Evolutionary conservation across 2,797 vertebrate genomes (phyloP), one percentile per base, ranked within the genome.

Genomic region (Scyliorhinus canicula): DNA sequence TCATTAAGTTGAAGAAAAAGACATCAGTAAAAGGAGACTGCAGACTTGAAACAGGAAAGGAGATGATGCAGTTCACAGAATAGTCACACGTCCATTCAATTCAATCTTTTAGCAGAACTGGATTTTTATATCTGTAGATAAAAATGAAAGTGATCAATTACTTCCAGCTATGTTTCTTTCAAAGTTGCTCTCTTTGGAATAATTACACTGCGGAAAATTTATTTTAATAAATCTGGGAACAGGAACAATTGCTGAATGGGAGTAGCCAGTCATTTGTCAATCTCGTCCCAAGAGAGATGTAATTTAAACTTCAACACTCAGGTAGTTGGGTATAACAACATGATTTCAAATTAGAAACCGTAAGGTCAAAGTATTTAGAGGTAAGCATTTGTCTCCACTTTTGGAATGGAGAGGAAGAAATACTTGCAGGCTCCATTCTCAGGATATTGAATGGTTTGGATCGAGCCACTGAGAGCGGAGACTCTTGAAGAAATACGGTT

Each of bases 71-170:
- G 44, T 95, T 93, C 82, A 88, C 95, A 95, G 28, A 60, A n/a
- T 14, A 90, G 11, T 90, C 52, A 57, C 16, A 90, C n/a, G 86
- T 90, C 95, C 91, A 96, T 63, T 94, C 88, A 74, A 95, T 85
- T 88, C 93, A 95, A 60, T 91, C 91, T 63, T 95, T 91, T 11
- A 74, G 95, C 52, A 90, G 71, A 88, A 4, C 31, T 95, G 57
- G 55, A 90, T 60, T 90, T 55, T 90, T 60, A 95, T 9, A 95
- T 95, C 95, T 96, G 95, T 67, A 95, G 95, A 40, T 79, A 95
- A 86, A 93, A 95, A 95, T 69, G 95, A 90, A 21, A 90, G 52
- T 90, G 52, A 19, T 57, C 52, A 60, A n/a, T 90, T 90, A 60
- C 28, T n/a, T 90, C n/a, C 52, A 60, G 28, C 31, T 74, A 31